phyloP scores from a whole-genome alignment of 2,888 invertebrate genomes.

The Hydrotaea diabolus region DNA sequence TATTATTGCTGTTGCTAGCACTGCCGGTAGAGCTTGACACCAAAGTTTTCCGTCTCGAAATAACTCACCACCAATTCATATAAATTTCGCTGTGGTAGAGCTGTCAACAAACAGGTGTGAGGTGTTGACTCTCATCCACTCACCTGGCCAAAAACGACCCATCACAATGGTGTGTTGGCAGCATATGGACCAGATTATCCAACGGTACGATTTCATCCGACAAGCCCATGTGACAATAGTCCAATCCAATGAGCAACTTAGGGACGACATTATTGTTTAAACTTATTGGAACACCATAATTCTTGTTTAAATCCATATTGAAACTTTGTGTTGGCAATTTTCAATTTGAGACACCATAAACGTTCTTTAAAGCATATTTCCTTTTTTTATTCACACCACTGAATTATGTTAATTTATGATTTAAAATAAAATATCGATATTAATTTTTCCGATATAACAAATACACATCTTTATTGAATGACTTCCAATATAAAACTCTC shows the following conservation, averaged over 20 bases:
- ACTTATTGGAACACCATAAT: background rate
- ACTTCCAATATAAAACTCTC: too few relatives aligned
- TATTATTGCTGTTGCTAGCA: too few relatives aligned
- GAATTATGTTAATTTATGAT: too few relatives aligned
- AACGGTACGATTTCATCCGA: slow-evolving; percentile 34
- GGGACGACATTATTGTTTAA: slow-evolving; percentile 42
- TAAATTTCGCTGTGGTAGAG: background rate
- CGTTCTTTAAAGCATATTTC: slow-evolving; percentile 28
- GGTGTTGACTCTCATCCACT: background rate
- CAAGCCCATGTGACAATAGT: slow-evolving; percentile 57
- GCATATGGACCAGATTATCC: slow-evolving; percentile 43
- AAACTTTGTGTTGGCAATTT: slow-evolving; percentile 59
- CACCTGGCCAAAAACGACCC: slow-evolving; percentile 17
- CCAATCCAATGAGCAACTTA: slow-evolving; percentile 56
- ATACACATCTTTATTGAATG: too few relatives aligned
- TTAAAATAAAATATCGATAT: too few relatives aligned
- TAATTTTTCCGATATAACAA: too few relatives aligned
- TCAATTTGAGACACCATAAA: slow-evolving; percentile 55
- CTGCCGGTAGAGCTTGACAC: background rate
- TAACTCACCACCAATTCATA: background rate
- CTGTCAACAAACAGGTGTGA: background rate
- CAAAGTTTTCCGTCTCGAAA: background rate
- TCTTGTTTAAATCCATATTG: slow-evolving; percentile 13
- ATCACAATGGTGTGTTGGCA: slow-evolving; percentile 45
- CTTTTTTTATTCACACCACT: slow-evolving; percentile 28